Evolutionary conservation across 2,797 vertebrate species (phyloP), one percentile per base, ranked within the genome.

Genomic region (Poeciliopsis presidionis): DNA sequence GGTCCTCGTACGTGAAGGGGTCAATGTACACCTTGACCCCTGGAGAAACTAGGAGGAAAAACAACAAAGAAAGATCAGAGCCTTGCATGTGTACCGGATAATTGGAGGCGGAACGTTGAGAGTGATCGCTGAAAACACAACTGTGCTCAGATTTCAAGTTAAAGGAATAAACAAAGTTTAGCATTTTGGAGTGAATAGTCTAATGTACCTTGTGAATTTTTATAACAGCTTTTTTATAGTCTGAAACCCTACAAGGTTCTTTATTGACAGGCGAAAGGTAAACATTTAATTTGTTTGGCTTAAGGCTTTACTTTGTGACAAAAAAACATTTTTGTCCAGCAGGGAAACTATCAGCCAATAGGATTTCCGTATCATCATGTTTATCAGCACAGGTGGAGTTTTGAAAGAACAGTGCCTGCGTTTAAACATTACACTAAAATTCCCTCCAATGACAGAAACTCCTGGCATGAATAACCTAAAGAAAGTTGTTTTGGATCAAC

Each of bases 11-110:
- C 67, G 98, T 99, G 91, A 99, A 99, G 3, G 98, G 98, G 89
- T 99, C 98, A 13, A 99, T 99, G 91, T 99, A 99, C 46, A 99
- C 97, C 93, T 99, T 99, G 88, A 97, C 97, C 41, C 98, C 98
- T 0, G 98, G 98, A 75, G 97, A 96, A 88, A 99, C 98, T 99
- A 88, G 72, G 30, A 41, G 6, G 53, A 6, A 28, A 61, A 61
- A 36, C 4, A n/a, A 57, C 70, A 46, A 61, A 4, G 20, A 45
- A 39, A 74, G 25, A n/a, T 59, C 53, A 57, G 13, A 14, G 6
- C 22, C 65, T 25, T 20, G 8, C 36, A 65, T 20, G 61, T 11
- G 33, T 20, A 65, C 7, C 14, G 16, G 28, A 47, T 33, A 72
- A 72, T 30, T 30, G 46, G 53, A 74, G 61, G 43, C 12, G 5